phyloP scores from a whole-genome alignment of 2,888 invertebrate species.

The Hipparchia sbordonii region DNA sequence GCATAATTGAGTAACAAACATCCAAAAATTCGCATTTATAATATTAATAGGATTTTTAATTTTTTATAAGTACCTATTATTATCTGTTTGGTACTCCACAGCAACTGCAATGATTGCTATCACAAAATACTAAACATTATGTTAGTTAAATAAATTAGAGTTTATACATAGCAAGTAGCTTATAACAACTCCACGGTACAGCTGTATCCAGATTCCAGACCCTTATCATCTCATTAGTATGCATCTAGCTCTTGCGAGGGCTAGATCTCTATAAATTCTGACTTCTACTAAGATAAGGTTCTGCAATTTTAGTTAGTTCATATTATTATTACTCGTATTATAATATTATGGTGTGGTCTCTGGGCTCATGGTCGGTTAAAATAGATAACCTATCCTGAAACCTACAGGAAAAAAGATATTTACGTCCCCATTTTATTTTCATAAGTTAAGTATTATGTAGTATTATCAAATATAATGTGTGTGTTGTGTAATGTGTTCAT shows the following conservation, averaged over 20 bases:
- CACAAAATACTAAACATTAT: background rate
- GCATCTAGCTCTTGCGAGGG: conserved; percentile 29
- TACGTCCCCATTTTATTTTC: no score
- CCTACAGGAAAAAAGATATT: no score
- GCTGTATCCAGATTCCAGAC: conserved; percentile 15
- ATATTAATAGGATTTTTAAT: no score
- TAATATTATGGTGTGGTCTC: no score
- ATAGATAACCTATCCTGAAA: no score
- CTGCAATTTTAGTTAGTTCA: conserved; percentile 14
- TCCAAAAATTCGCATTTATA: no score
- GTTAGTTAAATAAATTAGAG: background rate
- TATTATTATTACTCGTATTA: conserved; percentile 1
- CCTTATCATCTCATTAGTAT: conserved; percentile 55
- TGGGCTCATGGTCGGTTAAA: no score
- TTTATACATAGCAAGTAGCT: background rate
- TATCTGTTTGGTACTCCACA: background rate
- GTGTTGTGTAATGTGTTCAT: no score
- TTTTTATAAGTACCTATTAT: no score
- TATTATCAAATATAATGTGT: no score
- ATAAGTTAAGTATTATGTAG: no score
- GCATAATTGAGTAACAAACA: no score
- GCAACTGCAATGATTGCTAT: background rate
- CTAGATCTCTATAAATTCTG: conserved; percentile 26
- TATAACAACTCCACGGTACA: conserved; percentile 14
- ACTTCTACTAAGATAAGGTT: conserved; percentile 21